These are phyloP conservation scores for Apteryx mantelli DNA, from an alignment of 2,113 vertebrate species.

Conservation along the genomic window DNA sequence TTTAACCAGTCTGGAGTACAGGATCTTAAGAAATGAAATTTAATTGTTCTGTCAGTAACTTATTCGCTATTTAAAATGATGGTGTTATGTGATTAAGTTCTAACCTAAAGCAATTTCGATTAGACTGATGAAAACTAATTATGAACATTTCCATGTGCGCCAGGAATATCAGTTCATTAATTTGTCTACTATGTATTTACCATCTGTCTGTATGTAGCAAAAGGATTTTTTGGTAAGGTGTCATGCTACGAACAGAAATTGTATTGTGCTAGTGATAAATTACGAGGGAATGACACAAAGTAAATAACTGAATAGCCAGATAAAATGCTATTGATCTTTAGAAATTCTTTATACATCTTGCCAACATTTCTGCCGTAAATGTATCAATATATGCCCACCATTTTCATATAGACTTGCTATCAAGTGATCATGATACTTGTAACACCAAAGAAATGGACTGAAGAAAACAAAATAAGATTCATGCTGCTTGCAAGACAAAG, in stretches of 20 bases:
- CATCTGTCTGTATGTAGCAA: not conserved
- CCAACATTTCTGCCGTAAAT: not conserved
- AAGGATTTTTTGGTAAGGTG: not conserved
- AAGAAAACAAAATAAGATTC: not conserved
- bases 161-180: not conserved
- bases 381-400: not conserved
- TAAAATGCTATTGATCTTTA: not conserved
- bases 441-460: not conserved
- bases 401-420: not conserved
- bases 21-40: not conserved
- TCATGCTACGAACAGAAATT: not conserved
- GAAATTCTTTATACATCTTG: not conserved
- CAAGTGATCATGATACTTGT: not conserved
- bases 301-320: not conserved
- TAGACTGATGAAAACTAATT: slow-evolving; percentile 6
- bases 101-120: not conserved
- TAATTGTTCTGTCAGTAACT: not conserved
- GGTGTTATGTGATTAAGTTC: not conserved
- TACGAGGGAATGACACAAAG: not conserved
- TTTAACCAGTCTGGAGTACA: not conserved
- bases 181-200: not conserved
- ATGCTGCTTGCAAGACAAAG: not conserved
- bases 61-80: not conserved
- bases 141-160: not conserved
- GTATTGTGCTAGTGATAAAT: not conserved